Percentiles rank a stretch among this genome's conserved stretches.
Conservation (phyloP, 2,888 invertebrate genomes). For the Clitarchus hookeri region DNA sequence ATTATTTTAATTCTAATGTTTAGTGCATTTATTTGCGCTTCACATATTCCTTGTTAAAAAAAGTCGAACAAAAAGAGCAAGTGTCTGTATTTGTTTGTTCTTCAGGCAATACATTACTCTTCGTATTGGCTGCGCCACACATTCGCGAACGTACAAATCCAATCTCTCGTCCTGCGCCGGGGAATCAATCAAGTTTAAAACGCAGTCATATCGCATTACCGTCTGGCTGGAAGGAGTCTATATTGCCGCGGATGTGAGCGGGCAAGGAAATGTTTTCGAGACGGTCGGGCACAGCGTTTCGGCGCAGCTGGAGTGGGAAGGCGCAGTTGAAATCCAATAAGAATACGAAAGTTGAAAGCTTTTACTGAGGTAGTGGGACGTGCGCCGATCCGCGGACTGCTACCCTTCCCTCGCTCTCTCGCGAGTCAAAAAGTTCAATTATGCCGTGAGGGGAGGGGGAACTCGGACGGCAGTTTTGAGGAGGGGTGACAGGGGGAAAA, state of each 20-base stretch:
- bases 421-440: conserved; percentile 34
- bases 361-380: neutral
- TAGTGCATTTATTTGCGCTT: too few relatives aligned
- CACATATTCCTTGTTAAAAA: too few relatives aligned
- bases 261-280: neutral
- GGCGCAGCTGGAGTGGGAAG: neutral
- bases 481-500: conserved; percentile 28
- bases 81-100: too few relatives aligned
- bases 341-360: conserved; percentile 30
- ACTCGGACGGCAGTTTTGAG: neutral
- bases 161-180: neutral
- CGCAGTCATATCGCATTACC: neutral
- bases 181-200: neutral
- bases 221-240: neutral
- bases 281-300: neutral
- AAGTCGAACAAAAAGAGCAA: too few relatives aligned
- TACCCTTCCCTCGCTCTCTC: conserved; percentile 37
- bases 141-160: neutral
- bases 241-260: neutral
- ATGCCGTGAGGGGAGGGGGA: neutral
- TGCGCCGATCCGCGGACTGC: neutral
- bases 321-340: conserved; percentile 31
- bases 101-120: too few relatives aligned
- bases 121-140: too few relatives aligned
- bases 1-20: too few relatives aligned